These are phyloP conservation scores for Forbesichthys agassizii DNA, from an alignment of 2,113 vertebrate genomes.

Conservation along the genomic window DNA sequence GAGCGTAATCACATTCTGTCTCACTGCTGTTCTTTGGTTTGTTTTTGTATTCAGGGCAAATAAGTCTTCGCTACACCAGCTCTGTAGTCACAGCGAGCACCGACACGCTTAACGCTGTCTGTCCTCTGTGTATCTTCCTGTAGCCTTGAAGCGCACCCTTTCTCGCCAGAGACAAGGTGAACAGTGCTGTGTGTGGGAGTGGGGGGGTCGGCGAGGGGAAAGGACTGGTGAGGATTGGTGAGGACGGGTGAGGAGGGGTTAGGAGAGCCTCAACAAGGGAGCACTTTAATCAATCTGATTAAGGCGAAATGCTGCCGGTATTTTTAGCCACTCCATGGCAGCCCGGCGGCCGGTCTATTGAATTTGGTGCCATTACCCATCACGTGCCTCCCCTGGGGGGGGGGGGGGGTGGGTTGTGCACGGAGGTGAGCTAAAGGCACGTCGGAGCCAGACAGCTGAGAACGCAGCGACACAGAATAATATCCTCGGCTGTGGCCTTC, in stretches of 20 bases:
- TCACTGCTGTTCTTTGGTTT: too few species aligned
- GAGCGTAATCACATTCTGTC: too few species aligned
- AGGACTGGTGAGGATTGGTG: background rate
- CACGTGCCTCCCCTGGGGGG: slow-evolving; percentile 47
- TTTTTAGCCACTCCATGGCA: slow-evolving; percentile 72
- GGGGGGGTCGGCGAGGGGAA: background rate
- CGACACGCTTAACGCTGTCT: too few species aligned
- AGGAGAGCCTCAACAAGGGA: slow-evolving; percentile 65
- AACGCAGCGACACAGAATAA: background rate
- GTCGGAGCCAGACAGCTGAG: background rate
- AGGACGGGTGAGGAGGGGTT: background rate
- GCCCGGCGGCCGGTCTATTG: slow-evolving; percentile 67
- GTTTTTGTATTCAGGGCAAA: too few species aligned
- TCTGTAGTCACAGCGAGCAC: too few species aligned
- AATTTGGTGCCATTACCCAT: slow-evolving; percentile 68
- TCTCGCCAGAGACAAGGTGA: slow-evolving; percentile 44
- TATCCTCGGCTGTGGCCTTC: background rate
- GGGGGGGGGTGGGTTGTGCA: slow-evolving; percentile 36
- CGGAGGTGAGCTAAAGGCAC: background rate
- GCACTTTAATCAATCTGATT: slow-evolving; percentile 77
- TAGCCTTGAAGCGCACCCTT: too few species aligned
- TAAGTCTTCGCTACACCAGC: too few species aligned
- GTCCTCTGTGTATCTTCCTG: too few species aligned
- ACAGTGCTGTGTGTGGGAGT: slow-evolving; percentile 42
- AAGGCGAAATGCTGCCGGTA: slow-evolving; percentile 73